A percentile compares a stretch with the other conserved stretches of the same genome.
These are phyloP conservation scores for Phortica magna DNA, from an alignment of 2,888 invertebrate genomes.

Conservation along the genomic window DNA sequence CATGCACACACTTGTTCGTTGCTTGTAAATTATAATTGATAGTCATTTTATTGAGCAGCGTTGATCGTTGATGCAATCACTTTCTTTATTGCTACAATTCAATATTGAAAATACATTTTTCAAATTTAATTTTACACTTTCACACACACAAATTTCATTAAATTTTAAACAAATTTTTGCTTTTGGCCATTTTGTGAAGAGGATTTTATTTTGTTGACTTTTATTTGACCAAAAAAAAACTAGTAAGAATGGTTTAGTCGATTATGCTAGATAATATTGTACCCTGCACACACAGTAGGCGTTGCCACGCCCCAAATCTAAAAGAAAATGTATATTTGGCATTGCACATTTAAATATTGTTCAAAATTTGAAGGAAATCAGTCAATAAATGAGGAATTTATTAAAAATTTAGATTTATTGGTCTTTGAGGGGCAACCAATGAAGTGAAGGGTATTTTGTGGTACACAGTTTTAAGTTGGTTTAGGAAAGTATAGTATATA, in stretches of 20 bases:
- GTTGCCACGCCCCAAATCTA: no score
- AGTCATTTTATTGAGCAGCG: constrained; percentile 1
- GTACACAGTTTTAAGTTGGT: no score
- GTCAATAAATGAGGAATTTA: no score
- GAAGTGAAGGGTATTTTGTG: no score
- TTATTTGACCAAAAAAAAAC: neutral
- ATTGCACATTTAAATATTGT: no score
- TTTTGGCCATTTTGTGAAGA: neutral
- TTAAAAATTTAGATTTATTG: no score
- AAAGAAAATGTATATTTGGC: no score
- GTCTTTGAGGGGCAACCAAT: no score
- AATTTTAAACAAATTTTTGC: neutral
- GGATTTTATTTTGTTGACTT: neutral
- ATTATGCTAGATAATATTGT: neutral
- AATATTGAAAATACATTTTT: neutral
- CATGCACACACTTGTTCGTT: neutral
- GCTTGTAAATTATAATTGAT: constrained; percentile 26
- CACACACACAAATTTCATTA: neutral
- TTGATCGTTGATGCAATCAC: neutral
- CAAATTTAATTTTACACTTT: neutral
- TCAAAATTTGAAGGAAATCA: no score
- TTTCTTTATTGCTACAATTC: neutral
- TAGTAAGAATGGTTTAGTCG: neutral
- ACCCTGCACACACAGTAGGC: no score
- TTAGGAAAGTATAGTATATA: no score